Conservation (phyloP, 2,888 invertebrate genomes). For the Zootermopsis nevadensis region DNA sequence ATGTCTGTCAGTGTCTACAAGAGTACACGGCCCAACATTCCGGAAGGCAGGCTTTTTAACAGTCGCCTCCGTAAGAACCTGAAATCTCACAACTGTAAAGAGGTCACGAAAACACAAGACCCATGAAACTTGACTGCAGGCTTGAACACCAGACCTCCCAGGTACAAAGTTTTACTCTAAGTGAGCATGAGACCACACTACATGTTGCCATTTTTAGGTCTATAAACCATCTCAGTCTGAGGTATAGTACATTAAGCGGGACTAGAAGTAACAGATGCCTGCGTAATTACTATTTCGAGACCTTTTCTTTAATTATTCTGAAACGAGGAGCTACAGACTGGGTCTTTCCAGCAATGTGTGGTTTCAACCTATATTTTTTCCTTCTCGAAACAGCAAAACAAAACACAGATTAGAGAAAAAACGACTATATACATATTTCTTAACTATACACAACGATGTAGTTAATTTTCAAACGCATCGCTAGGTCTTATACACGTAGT, state of each 20-base stretch:
- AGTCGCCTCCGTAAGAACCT: too few species aligned
- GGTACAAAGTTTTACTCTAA: too few species aligned
- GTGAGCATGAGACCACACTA: neutral
- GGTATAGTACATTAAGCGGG: neutral
- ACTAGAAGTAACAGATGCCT: neutral
- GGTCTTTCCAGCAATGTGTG: neutral
- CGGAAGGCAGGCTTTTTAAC: too few species aligned
- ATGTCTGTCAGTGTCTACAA: too few species aligned
- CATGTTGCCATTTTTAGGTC: neutral
- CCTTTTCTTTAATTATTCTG: neutral
- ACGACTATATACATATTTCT: neutral
- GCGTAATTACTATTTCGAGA: neutral
- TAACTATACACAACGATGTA: neutral
- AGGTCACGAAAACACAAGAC: too few species aligned
- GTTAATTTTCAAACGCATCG: conserved; percentile 7
- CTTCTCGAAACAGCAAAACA: neutral
- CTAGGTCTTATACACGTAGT: neutral
- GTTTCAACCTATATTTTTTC: neutral
- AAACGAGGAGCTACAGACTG: neutral
- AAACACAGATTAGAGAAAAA: neutral
- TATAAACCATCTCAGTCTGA: too few species aligned
- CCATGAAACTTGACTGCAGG: too few species aligned
- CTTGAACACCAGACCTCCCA: too few species aligned
- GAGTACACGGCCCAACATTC: too few species aligned
- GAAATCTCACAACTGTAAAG: too few species aligned